phyloP scores from a whole-genome alignment of 1,140 invertebrate species.

The Trypoxylus dichotomus region DNA sequence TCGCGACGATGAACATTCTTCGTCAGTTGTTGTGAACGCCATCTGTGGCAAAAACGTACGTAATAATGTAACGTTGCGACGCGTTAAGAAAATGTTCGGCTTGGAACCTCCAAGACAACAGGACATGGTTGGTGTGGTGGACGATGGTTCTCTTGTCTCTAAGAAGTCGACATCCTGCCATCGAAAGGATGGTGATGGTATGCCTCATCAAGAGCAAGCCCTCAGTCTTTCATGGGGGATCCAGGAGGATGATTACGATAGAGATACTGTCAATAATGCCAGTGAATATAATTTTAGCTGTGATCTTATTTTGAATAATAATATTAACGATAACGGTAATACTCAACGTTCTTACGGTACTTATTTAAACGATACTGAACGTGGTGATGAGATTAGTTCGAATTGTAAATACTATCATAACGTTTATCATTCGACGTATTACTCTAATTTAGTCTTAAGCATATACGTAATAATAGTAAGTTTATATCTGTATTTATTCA shows the following conservation, averaged over 20 bases:
- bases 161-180: background rate
- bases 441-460: slow-evolving; percentile 23
- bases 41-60: background rate
- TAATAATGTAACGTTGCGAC: background rate
- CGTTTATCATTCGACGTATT: background rate
- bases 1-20: background rate
- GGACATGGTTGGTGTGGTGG: too few relatives aligned
- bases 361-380: background rate
- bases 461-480: slow-evolving; percentile 33
- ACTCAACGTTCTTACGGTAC: slow-evolving; percentile 9
- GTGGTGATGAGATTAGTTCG: slow-evolving; percentile 10
- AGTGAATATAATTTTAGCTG: slow-evolving; percentile 15
- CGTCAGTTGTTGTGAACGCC: background rate
- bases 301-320: slow-evolving; percentile 22
- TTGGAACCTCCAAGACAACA: background rate
- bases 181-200: background rate
- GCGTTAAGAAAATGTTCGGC: background rate
- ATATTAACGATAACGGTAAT: background rate
- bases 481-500: slow-evolving; percentile 39
- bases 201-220: background rate
- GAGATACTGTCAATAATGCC: background rate
- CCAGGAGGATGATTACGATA: background rate
- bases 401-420: slow-evolving; percentile 23
- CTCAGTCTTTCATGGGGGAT: background rate
- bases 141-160: background rate